These are phyloP conservation scores for Rotaria sp. DNA, from an alignment of 2,888 invertebrate genomes.

Conservation along the genomic window DNA sequence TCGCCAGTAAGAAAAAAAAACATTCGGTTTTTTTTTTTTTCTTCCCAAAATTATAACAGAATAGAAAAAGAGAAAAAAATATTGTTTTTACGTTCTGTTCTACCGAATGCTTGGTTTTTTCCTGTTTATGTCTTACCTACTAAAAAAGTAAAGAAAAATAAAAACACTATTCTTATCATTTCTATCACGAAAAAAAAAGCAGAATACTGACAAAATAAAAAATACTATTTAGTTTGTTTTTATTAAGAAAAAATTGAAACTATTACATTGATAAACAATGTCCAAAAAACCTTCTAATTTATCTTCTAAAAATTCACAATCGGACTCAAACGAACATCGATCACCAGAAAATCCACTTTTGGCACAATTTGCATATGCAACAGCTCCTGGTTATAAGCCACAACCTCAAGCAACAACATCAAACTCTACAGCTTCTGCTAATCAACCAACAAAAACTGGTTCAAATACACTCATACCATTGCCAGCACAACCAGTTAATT, in stretches of 20 bases:
- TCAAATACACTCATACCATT: neutral
- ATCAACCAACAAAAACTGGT: neutral
- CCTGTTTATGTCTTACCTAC: neutral
- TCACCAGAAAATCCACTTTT: neutral
- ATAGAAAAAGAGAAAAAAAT: neutral
- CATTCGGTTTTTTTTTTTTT: neutral
- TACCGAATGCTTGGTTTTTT: neutral
- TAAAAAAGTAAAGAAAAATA: too few species aligned
- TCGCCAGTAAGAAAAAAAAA: neutral
- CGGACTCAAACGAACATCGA: neutral
- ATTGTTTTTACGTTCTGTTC: neutral
- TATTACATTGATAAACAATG: neutral
- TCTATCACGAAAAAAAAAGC: too few species aligned
- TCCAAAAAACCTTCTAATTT: neutral
- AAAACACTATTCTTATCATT: too few species aligned
- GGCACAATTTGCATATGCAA: neutral
- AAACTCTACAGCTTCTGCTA: neutral
- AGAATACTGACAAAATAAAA: too few species aligned
- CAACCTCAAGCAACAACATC: neutral
- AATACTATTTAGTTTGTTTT: too few species aligned
- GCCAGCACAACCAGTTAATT: neutral
- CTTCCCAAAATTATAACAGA: too few species aligned
- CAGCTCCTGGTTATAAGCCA: neutral
- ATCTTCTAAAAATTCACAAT: neutral
- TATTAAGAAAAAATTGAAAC: too few species aligned